Percentiles rank a stretch among this genome's conserved stretches.
phyloP scores from a whole-genome alignment of 1,140 invertebrate species.

The Aricia agestis region DNA sequence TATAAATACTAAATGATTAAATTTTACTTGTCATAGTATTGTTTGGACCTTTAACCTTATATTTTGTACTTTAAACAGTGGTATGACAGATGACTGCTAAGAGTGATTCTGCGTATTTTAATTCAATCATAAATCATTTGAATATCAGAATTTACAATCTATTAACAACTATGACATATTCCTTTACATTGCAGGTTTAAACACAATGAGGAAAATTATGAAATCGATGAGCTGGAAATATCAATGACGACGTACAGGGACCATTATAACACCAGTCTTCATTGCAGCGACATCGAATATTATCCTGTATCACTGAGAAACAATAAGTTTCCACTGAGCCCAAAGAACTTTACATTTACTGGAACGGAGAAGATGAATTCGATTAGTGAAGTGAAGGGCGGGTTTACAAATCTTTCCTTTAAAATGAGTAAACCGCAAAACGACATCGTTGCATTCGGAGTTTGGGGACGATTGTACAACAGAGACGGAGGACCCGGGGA shows the following conservation, averaged over 20 bases:
- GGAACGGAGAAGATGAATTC: conserved; percentile 20
- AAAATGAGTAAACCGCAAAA: conserved; percentile 43
- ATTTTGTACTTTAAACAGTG: no score
- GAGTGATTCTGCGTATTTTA: no score
- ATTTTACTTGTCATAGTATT: no score
- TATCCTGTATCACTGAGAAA: conserved; percentile 45
- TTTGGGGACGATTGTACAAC: conserved; percentile 48
- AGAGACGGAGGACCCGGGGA: conserved; percentile 36
- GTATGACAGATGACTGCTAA: no score
- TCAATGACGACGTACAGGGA: conserved; percentile 45
- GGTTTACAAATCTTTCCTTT: conserved; percentile 24
- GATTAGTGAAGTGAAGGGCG: conserved; percentile 22
- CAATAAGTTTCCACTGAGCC: conserved; percentile 50
- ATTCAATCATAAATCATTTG: no score
- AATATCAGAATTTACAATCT: no score
- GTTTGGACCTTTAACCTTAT: no score
- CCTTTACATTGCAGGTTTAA: conserved; percentile 43
- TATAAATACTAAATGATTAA: no score
- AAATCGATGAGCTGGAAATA: conserved; percentile 53
- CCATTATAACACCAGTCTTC: conserved; percentile 45
- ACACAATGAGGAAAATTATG: conserved; percentile 31
- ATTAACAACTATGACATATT: neutral
- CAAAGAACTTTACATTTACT: conserved; percentile 42
- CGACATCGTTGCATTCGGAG: conserved; percentile 45
- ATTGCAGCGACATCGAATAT: conserved; percentile 51